These are phyloP conservation scores for Augiades crinisus DNA, from an alignment of 2,888 invertebrate genomes.

Conservation along the genomic window DNA sequence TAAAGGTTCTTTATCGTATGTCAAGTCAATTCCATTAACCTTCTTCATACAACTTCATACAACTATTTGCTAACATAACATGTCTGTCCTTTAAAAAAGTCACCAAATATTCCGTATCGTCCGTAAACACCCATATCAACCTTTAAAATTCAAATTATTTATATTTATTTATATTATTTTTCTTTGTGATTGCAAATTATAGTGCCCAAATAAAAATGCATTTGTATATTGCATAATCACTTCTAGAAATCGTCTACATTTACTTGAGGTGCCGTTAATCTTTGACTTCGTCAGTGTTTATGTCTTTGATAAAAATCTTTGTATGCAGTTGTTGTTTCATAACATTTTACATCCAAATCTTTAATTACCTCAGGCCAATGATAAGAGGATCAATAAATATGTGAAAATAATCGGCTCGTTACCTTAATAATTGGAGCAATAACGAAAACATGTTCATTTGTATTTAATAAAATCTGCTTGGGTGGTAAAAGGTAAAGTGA, in stretches of 20 bases:
- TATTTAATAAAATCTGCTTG: slow-evolving; percentile 31
- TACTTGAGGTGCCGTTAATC: not conserved
- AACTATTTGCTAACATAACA: no score
- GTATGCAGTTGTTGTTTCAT: slow-evolving; percentile 31
- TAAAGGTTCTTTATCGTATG: no score
- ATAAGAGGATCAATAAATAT: slow-evolving; percentile 44
- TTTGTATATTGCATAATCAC: not conserved
- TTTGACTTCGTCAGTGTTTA: slow-evolving; percentile 6
- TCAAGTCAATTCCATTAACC: no score
- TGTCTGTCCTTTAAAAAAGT: no score
- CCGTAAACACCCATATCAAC: no score
- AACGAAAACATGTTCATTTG: slow-evolving; percentile 24
- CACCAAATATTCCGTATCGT: no score
- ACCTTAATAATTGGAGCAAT: slow-evolving; percentile 32
- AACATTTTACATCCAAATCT: slow-evolving; percentile 34
- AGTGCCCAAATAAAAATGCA: no score
- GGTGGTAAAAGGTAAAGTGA: slow-evolving; percentile 33
- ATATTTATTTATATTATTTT: no score
- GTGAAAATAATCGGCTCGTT: slow-evolving; percentile 45
- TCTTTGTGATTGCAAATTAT: no score
- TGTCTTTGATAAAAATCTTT: slow-evolving; percentile 18
- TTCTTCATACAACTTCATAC: no score
- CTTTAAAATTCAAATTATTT: no score
- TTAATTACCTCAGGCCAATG: slow-evolving; percentile 41
- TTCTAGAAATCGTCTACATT: not conserved